A percentile compares a stretch with the other conserved stretches of the same genome.
phyloP scores from a whole-genome alignment of 2,888 invertebrate species.

The Agonopterix subpropinquella region DNA sequence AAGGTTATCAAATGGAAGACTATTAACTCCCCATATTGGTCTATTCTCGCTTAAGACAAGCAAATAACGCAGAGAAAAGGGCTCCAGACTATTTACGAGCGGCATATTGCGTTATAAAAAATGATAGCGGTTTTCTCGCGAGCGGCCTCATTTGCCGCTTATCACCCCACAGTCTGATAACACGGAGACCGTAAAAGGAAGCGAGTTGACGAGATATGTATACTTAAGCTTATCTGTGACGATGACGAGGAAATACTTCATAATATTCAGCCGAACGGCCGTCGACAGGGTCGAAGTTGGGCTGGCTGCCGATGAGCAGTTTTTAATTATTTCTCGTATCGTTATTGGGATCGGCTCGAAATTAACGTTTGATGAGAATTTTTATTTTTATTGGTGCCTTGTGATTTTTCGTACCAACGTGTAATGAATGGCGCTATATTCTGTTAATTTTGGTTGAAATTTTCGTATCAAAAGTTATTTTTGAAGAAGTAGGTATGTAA shows the following conservation, averaged over 20 bases:
- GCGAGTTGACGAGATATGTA: constrained; percentile 41
- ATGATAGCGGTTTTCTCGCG: constrained; percentile 50
- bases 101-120: constrained; percentile 60
- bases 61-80: constrained; percentile 32
- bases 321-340: too few species aligned
- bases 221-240: constrained; percentile 44
- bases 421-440: too few species aligned
- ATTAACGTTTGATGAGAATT: too few species aligned
- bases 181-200: constrained; percentile 41
- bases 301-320: background rate
- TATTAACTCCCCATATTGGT: constrained; percentile 11
- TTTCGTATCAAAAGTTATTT: too few species aligned
- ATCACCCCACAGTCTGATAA: constrained; percentile 47
- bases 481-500: too few species aligned
- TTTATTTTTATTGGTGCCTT: too few species aligned
- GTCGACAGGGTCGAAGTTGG: constrained; percentile 8
- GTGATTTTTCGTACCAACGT: too few species aligned
- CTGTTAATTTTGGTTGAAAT: too few species aligned
- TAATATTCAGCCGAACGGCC: constrained; percentile 25
- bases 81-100: constrained; percentile 44
- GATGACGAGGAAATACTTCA: constrained; percentile 44
- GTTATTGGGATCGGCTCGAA: too few species aligned
- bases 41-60: constrained; percentile 30
- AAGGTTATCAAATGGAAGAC: too few species aligned
- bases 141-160: constrained; percentile 51